Conservation (phyloP, 92 coral and sea anemone species). For the Epizoanthus ramosus region DNA sequence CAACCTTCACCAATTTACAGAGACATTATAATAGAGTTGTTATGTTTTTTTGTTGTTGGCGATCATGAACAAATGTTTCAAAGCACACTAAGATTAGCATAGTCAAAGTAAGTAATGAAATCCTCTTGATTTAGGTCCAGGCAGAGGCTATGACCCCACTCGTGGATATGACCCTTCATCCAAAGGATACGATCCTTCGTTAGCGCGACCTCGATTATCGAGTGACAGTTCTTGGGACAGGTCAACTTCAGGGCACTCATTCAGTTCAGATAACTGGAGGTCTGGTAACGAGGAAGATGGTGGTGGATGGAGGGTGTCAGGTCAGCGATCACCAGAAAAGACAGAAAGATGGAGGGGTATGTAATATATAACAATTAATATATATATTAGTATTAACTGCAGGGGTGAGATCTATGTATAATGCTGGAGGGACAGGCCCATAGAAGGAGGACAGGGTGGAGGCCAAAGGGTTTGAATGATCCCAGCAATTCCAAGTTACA, state of each 20-base stretch:
- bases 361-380: not conserved
- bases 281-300: conserved; percentile 83
- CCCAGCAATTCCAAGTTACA: too few relatives aligned
- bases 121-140: conserved; percentile 35
- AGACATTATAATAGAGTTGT: too few relatives aligned
- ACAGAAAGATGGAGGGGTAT: conserved; percentile 93
- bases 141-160: conserved; percentile 27
- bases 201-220: conserved; percentile 76
- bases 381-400: too few relatives aligned
- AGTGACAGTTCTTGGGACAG: conserved; percentile 91
- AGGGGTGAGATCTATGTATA: too few relatives aligned
- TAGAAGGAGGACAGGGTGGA: too few relatives aligned
- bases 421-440: too few relatives aligned
- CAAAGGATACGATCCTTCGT: conserved; percentile 86
- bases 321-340: conserved; percentile 78
- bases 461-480: too few relatives aligned
- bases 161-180: conserved; percentile 56
- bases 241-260: conserved; percentile 50
- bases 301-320: conserved; percentile 96
- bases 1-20: too few relatives aligned
- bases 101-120: not conserved
- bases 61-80: too few relatives aligned
- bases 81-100: too few relatives aligned
- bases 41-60: too few relatives aligned
- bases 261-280: conserved; percentile 85